Evolutionary conservation across 2,797 vertebrate genomes (phyloP).

Genomic region (Moxostoma hubbsi): DNA sequence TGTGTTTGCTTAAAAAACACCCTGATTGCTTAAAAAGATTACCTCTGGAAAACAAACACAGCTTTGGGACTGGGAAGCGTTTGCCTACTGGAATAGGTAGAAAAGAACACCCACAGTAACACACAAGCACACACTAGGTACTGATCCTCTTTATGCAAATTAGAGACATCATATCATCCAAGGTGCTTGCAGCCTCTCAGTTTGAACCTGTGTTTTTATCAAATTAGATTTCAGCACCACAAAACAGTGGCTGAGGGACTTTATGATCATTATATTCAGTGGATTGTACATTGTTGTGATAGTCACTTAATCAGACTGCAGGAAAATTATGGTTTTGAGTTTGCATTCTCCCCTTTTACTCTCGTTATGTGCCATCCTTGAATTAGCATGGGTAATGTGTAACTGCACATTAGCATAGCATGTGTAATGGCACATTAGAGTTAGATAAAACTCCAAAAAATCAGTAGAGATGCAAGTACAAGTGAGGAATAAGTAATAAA

Average conservation of each 20-base stretch:
- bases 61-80: neutral
- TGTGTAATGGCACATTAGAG: constrained; percentile 47
- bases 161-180: constrained; percentile 73
- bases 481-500: constrained; percentile 34
- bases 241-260: constrained; percentile 79
- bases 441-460: constrained; percentile 31
- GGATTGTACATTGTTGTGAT: constrained; percentile 76
- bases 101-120: constrained; percentile 18
- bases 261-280: constrained; percentile 80
- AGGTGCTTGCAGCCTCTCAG: constrained; percentile 76
- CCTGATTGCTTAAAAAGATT: constrained; percentile 1
- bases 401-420: constrained; percentile 47
- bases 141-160: constrained; percentile 65
- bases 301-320: constrained; percentile 75
- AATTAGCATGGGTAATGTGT: constrained; percentile 44
- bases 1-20: constrained; percentile 6
- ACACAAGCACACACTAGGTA: constrained; percentile 46
- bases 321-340: constrained; percentile 69
- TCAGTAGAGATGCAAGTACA: constrained; percentile 27
- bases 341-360: constrained; percentile 71
- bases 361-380: constrained; percentile 25
- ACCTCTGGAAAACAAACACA: neutral
- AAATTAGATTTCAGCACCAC: constrained; percentile 79
- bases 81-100: neutral
- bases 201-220: constrained; percentile 80